Evolutionary conservation across 2,797 vertebrate genomes (phyloP), one percentile per base, ranked within the genome.

Genomic region (Phataginus tricuspis): DNA sequence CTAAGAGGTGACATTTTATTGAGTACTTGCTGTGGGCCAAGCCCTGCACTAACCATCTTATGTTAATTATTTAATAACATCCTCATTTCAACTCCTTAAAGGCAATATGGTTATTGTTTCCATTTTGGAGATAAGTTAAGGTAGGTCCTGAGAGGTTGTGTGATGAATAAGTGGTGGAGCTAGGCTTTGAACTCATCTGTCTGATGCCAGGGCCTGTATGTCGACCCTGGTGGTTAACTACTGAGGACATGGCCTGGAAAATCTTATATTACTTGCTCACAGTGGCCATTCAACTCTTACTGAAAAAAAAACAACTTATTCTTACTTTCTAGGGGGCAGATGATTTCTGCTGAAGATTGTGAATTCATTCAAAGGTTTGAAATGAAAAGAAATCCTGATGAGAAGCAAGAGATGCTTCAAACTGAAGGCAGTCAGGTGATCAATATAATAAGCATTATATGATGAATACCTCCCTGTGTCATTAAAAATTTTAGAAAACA

Each of bases 301-400:
- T 95, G 69, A n/a, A 97, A 92, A 18, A 89, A 45, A 68, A 89
- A 91, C 25, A 78, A 75, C 31, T 72, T 82, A 5, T 82, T 91
- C 93, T 98, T 98, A 4, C 59, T 97, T 98, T 98, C 88, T 96
- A 99, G 99, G 98, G 99, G 99, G 69, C 99, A 99, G 98, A 99
- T 99, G 99, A 99, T 99, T 98, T 99, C 99, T 83, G 98, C 98
- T 86, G 99, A 99, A 98, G 99, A 99, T 98, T 99, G 99, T 98
- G 99, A 99, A 97, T 99, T 99, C 98, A 99, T 99, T 98, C 99
- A 99, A 97, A 99, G 99, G 96, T 99, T 99, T 98, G 99, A 99
- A 96, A 98, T 98, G 98, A 99, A 99, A 79, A 99, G 99, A 96
- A 99, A 97, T 97, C 98, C 99, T 75, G 99, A 99, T 96, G 99